phyloP scores from a whole-genome alignment of 2,888 invertebrate species.

The Epinotia nisella region DNA sequence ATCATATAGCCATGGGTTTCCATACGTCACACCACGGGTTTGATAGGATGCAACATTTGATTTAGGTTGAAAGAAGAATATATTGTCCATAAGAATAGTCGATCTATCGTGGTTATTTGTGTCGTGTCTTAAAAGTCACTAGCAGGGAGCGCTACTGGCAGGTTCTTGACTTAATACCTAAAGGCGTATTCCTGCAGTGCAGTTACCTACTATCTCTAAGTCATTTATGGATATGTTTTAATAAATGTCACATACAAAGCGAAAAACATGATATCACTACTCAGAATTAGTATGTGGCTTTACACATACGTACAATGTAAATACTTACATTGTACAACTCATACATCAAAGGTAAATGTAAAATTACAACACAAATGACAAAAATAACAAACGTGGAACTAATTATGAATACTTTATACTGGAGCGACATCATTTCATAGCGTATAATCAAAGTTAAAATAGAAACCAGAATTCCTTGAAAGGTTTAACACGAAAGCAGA shows the following conservation, averaged over 20 bases:
- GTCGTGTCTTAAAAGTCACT: no score
- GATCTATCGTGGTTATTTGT: no score
- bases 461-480: constrained; percentile 28
- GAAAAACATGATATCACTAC: not conserved
- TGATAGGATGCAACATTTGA: not conserved
- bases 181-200: no score
- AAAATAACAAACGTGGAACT: not conserved
- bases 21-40: not conserved
- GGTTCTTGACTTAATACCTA: no score
- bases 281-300: no score
- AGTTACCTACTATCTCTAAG: no score
- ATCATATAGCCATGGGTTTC: not conserved
- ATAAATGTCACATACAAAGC: not conserved
- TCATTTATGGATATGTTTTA: not conserved
- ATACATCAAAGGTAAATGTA: not conserved
- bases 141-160: no score
- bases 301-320: no score
- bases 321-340: not conserved
- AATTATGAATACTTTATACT: constrained; percentile 22
- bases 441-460: constrained; percentile 30
- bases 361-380: constrained; percentile 1
- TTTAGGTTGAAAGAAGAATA: not conserved
- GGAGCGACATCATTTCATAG: constrained; percentile 28
- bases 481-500: constrained; percentile 32
- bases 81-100: not conserved